Base-by-base conservation (phyloP, 2,113 vertebrate genomes). In the Cololabis saira region DNA sequence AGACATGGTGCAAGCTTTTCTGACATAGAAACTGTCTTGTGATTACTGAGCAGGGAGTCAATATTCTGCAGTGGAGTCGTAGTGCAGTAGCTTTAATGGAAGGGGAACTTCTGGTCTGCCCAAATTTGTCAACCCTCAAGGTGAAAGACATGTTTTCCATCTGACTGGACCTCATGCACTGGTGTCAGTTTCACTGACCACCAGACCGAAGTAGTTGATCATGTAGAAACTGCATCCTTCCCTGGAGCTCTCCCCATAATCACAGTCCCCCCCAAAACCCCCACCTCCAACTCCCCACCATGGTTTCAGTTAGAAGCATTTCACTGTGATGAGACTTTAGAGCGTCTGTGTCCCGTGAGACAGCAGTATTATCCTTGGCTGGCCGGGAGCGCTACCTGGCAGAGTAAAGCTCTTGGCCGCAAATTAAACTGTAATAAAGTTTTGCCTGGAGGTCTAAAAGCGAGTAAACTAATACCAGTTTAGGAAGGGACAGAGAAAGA, bases 131-230 rank as follows among this genome's bases (percentile, higher is more conserved):
- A 49, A n/a, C 30, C 72, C 51, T 74, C 57, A 66, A 74, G 65
- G 66, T 84, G 61, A 84, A 57, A 68, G 13, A 55, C 49, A 50
- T 43, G 41, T 80, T 79, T 78, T 81, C 33, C 55, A 78, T 30
- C 49, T 52, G 45, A 80, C 52, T 61, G 67, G 52, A 66, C 71
- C 56, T 65, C 61, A n/a, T 65, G 51, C 45, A 18, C 27, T 54
- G 59, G 61, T 82, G 61, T 83, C 61, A 64, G 3, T 78, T 71
- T 71, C 77, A 63, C 12, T 49, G 13, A 57, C 21, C 52, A 50
- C 11, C 18, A 71, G 15, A 71, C 67, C 76, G 43, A 58, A 78
- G 63, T 43, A 74, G 55, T 50, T 71, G 61, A 66, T 70, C 67
- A 77, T 4, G 6, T 66, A 67, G 48, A 76, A 64, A 79, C 78